A percentile compares a stretch with the other conserved stretches of the same genome.
Conservation (phyloP, 2,113 vertebrate species). For the Tiliqua scincoides region DNA sequence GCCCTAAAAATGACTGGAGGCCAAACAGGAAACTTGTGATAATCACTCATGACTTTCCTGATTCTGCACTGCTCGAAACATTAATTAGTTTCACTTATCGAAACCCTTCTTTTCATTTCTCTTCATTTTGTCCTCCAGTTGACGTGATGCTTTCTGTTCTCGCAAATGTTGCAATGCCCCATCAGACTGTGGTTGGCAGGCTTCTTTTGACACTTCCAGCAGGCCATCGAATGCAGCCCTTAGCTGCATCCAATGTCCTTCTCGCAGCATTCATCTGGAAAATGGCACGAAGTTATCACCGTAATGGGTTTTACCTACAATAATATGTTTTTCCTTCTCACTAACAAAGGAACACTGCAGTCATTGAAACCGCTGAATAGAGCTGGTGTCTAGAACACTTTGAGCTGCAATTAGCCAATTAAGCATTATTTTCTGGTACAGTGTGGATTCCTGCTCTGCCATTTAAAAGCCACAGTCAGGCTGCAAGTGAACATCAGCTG, state of each 20-base stretch:
- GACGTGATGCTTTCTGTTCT: neutral
- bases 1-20: neutral
- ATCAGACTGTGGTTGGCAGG: neutral
- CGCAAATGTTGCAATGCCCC: neutral
- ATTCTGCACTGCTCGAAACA: neutral
- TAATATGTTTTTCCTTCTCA: neutral
- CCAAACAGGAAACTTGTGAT: neutral
- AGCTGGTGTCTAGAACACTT: conserved; percentile 6
- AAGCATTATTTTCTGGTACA: conserved; percentile 34
- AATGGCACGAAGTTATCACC: neutral
- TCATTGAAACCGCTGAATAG: conserved; percentile 18
- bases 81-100: neutral
- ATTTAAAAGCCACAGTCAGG: conserved; percentile 25
- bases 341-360: neutral
- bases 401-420: conserved; percentile 37
- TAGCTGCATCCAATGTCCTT: neutral
- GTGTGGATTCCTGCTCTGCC: conserved; percentile 27
- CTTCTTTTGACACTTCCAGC: neutral
- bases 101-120: neutral
- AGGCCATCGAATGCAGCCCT: neutral
- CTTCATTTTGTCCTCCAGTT: neutral
- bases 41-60: neutral
- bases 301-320: neutral
- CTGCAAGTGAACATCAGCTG: conserved; percentile 39
- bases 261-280: neutral